A percentile compares a stretch with the other conserved stretches of the same genome.
Conservation (phyloP, 2,113 vertebrate species). For the Pseudorhombus dupliciocellatus region DNA sequence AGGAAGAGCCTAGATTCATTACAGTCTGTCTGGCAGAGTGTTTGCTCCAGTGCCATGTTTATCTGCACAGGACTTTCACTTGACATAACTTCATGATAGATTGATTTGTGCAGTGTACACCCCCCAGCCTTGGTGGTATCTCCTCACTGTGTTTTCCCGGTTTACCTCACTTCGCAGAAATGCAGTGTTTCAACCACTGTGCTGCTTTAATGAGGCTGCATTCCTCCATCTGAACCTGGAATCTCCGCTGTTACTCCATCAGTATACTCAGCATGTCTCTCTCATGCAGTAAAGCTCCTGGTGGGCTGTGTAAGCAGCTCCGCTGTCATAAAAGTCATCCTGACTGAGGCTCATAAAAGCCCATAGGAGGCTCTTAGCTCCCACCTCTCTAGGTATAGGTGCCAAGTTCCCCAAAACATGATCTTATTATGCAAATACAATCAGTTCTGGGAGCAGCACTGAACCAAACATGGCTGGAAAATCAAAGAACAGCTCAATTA, state of each 20-base stretch:
- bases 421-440: background rate
- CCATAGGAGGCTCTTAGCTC: background rate
- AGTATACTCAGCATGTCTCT: too few relatives aligned
- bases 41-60: too few relatives aligned
- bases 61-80: too few relatives aligned
- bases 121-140: background rate
- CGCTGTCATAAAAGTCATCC: conserved; percentile 12
- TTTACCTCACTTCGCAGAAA: conserved; percentile 41
- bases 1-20: too few relatives aligned
- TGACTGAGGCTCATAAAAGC: conserved; percentile 19
- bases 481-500: background rate
- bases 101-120: too few relatives aligned
- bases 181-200: background rate
- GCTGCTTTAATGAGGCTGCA: conserved; percentile 32
- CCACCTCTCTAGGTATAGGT: background rate
- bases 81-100: too few relatives aligned
- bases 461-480: background rate
- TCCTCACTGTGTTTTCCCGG: conserved; percentile 1
- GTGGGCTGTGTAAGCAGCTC: background rate
- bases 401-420: background rate
- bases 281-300: conserved; percentile 9
- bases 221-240: conserved; percentile 20
- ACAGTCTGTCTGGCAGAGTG: too few relatives aligned
- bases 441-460: background rate
- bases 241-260: background rate